Conservation (phyloP, 2,113 vertebrate species). For the Synchiropus splendidus region DNA sequence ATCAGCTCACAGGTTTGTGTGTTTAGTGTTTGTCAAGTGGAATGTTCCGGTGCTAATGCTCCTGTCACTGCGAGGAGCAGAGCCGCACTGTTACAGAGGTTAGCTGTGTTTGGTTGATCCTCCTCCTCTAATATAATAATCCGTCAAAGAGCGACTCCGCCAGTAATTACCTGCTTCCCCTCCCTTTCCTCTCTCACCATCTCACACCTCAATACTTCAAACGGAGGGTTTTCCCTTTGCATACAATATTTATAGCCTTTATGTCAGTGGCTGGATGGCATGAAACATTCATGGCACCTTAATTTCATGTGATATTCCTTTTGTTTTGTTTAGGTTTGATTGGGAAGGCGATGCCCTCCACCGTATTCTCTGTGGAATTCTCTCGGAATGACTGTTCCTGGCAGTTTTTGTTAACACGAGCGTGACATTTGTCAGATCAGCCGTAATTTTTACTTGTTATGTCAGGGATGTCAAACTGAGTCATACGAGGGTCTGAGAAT, state of each 20-base stretch:
- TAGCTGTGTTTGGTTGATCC: slow-evolving; percentile 60
- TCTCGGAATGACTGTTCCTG: no score
- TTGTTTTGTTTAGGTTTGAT: slow-evolving; percentile 57
- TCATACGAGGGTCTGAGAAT: no score
- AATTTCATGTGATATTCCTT: slow-evolving; percentile 57
- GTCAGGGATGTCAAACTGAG: no score
- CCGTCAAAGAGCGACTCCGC: slow-evolving; percentile 59
- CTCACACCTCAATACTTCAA: slow-evolving; percentile 61
- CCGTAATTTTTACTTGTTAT: no score
- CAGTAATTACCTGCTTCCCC: slow-evolving; percentile 62
- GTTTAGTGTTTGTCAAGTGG: slow-evolving; percentile 47
- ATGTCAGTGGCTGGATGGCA: slow-evolving; percentile 53
- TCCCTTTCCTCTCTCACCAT: slow-evolving; percentile 47
- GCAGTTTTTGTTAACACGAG: no score
- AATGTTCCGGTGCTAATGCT: slow-evolving; percentile 46
- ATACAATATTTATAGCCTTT: slow-evolving; percentile 66
- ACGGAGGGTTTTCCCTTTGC: slow-evolving; percentile 50
- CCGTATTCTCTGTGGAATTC: slow-evolving; percentile 34
- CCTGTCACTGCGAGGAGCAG: slow-evolving; percentile 57
- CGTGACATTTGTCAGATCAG: no score
- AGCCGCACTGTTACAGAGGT: slow-evolving; percentile 50
- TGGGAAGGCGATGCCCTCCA: slow-evolving; percentile 30
- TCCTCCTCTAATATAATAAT: slow-evolving; percentile 65
- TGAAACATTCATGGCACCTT: slow-evolving; percentile 57
- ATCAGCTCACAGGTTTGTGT: slow-evolving; percentile 8